Evolutionary conservation across 1,140 invertebrate species (phyloP), one percentile per base, ranked within the genome.

Genomic region (silkworm (Bombyx mori)): DNA sequence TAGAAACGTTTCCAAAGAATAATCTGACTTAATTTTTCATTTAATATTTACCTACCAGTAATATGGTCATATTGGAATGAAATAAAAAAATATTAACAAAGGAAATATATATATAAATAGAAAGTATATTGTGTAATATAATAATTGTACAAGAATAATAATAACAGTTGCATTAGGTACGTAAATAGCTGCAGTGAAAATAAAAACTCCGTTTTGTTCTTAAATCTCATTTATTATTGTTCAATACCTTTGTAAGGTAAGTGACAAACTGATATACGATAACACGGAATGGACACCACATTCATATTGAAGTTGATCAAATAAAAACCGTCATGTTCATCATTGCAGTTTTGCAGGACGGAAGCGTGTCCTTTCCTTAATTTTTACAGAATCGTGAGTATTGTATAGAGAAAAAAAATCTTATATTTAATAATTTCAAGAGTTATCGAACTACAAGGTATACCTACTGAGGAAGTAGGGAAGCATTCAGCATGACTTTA

Each of bases 401-500:
- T 73, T 79, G 77, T 82, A 75, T 71, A 77, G 73, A 79, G 79
- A 61, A 80, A 76, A 18, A 66, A 74, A 73, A 68, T 64, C 81
- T 82, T 83, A 83, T 59, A 81, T 73, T 78, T 85, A 82, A 73
- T 73, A 79, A 79, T 74, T 78, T 81, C 66, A 80, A 83, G 77
- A 81, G 73, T 75, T 74, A 68, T 71, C 63, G 65, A 81, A 75
- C 77, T 82, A 81, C 76, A 76, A 47, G 8, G 8, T 47, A 47
- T 47, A 75, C 75, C 73, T 76, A 82, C 73, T 66, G 66, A 56
- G 73, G 72, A 73, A 72, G 78, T 81, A 76, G 76, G 68, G 57
- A 86, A 84, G 80, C 81, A 61, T 75, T 73, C 75, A 86, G 82
- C 82, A 80, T 81, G 79, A 84, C 77, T 75, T 64, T 65, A 76